These are phyloP conservation scores for Phyllotis vaccarum DNA, from an alignment of 2,797 vertebrate species.

Conservation along the genomic window DNA sequence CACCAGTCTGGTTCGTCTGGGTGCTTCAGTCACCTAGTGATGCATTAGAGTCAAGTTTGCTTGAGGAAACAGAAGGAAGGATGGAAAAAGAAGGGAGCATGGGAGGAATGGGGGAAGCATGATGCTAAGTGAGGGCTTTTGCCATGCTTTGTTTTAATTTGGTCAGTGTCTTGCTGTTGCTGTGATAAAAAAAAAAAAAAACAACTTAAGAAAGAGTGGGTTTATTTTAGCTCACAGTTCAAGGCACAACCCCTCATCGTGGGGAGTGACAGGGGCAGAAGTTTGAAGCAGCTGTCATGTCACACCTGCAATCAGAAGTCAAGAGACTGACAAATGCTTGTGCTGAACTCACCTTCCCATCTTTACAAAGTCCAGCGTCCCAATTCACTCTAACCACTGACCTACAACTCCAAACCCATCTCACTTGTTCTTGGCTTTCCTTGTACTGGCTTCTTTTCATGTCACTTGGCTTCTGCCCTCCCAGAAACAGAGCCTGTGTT, in stretches of 20 bases:
- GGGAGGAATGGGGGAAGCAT: not conserved
- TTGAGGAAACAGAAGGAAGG: not conserved
- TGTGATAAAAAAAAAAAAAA: not conserved
- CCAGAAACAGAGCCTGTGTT: not conserved
- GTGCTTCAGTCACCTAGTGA: not conserved
- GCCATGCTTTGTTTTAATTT: not conserved
- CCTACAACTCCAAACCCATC: not conserved
- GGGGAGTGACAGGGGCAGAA: not conserved
- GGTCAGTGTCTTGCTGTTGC: no score
- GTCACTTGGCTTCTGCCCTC: constrained; percentile 49
- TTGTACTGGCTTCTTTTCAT: not conserved
- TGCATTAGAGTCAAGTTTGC: not conserved
- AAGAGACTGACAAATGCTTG: not conserved
- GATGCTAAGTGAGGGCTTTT: not conserved
- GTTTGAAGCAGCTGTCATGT: not conserved
- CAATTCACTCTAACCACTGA: not conserved
- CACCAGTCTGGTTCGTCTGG: not conserved
- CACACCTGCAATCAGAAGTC: not conserved
- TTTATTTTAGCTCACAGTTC: not conserved
- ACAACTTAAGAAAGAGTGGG: not conserved
- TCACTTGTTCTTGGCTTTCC: not conserved
- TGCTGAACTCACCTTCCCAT: not conserved
- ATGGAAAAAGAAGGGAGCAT: not conserved
- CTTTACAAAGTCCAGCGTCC: not conserved
- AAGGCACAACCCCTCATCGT: not conserved